Evolutionary conservation across 2,888 invertebrate genomes (phyloP), one percentile per base, ranked within the genome.

Genomic region (Pseudoips prasinana): DNA sequence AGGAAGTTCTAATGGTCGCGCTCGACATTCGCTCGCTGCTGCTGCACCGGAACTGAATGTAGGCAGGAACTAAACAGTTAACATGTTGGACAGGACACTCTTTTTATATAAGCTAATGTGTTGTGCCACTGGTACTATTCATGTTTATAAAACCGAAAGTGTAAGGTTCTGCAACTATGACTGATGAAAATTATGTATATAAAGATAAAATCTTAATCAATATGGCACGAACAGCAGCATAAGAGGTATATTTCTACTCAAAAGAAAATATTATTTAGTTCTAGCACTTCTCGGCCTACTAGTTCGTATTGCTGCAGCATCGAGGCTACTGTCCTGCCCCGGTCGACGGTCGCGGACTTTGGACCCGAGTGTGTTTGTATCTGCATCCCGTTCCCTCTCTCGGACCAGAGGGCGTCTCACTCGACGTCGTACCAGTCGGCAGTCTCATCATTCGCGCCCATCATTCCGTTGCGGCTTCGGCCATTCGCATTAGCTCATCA

Each of bases 1-100:
- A 84, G 86, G 86, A 87, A 86, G 72, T 64, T 58, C 64, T 75
- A 84, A 85, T 83, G 67, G 73, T 56, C 59, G 64, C 64, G 57
- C 55, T 50, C 58, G 60, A 59, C 63, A 62, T 64, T 63, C 49
- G 59, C 57, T 64, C 52, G 50, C 63, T 66, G 54, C 66, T 73
- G 63, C 69, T 65, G 59, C 59, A 70, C 75, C 79, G 82, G 81
- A 84, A 83, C 81, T 72, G 71, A 72, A 73, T 69, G 64, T 73
- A 54, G 64, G 52, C 76, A 77, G 79, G 77, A 79, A 80, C 77
- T 66, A 63, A 72, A 79, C 79, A 73, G 80, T 82, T 82, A 79
- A 67, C 65, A 34, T 39, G 52, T 53, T 53, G 42, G 54, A 57
- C 56, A 52, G 40, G 42, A 47, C 45, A 51, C 54, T 39, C 46